Percentiles rank a stretch among this genome's conserved stretches.
Evolutionary conservation across 2,797 vertebrate species (phyloP).

Genomic region (Setipinna tenuifilis): DNA sequence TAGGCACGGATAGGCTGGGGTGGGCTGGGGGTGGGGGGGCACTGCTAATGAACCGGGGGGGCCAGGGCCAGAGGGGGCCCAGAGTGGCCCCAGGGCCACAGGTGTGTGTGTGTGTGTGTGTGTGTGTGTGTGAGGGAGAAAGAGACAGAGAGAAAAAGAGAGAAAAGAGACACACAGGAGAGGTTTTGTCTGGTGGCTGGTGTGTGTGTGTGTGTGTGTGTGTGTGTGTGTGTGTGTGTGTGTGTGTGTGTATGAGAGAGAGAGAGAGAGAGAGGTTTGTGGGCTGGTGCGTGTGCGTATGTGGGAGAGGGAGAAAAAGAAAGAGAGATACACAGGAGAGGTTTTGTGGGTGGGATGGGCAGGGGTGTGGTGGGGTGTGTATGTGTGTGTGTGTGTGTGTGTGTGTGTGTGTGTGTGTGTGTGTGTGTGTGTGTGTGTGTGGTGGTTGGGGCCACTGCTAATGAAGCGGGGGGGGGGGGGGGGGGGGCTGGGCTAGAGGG

Average conservation of each 20-base stretch:
- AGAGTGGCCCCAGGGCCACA: neutral
- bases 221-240: neutral
- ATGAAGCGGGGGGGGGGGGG: conserved; percentile 58
- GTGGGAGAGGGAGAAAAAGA: no score
- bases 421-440: no score
- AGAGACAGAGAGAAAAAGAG: no score
- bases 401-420: conserved; percentile 30
- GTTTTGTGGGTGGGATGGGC: no score
- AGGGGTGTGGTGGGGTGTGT: no score
- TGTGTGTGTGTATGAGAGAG: neutral
- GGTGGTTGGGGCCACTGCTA: conserved; percentile 51
- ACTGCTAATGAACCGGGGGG: conserved; percentile 60
- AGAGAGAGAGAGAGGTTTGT: neutral
- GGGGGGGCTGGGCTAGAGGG: conserved; percentile 33
- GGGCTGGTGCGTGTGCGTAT: no score
- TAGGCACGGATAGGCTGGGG: neutral
- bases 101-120: no score
- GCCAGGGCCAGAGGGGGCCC: neutral
- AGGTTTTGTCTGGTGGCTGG: no score
- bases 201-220: conserved; percentile 25
- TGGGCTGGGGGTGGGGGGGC: conserved; percentile 60
- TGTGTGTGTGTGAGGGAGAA: no score
- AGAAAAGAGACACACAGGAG: no score
- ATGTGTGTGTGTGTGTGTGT: no score
- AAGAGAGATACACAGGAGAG: no score